These are phyloP conservation scores for Mnemiopsis leidyi DNA, from an alignment of 37 sponge, comb jelly and placozoan genomes.

Conservation along the genomic window DNA sequence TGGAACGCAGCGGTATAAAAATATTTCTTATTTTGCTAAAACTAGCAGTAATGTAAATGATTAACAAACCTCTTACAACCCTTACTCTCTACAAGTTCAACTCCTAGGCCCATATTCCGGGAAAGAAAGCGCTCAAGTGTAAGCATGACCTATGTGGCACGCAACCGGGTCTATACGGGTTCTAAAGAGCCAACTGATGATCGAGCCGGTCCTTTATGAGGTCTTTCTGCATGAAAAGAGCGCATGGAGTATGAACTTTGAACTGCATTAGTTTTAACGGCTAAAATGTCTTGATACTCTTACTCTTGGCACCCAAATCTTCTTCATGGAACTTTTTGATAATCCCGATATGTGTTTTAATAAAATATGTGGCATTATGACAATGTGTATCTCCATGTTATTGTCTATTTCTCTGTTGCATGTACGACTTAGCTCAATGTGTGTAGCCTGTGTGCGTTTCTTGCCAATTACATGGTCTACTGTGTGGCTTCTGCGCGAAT, in stretches of 20 bases:
- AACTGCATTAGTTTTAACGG: background rate
- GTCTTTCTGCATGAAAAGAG: background rate
- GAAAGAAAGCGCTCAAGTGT: background rate
- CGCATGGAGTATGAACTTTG: too few relatives aligned
- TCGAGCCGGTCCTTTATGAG: background rate
- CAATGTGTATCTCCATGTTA: too few relatives aligned
- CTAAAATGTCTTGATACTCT: background rate
- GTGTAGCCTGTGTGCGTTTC: background rate
- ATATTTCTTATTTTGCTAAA: too few relatives aligned
- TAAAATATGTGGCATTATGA: background rate
- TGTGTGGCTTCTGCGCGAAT: background rate
- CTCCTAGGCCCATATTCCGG: background rate
- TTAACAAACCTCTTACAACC: too few relatives aligned
- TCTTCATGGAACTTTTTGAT: background rate
- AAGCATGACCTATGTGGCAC: constrained; percentile 35
- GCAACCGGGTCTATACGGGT: background rate
- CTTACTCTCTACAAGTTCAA: background rate
- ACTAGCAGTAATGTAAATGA: too few relatives aligned
- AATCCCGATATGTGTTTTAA: background rate
- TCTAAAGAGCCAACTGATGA: background rate
- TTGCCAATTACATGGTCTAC: background rate
- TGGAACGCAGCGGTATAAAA: too few relatives aligned
- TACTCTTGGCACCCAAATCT: background rate
- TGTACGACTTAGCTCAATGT: background rate
- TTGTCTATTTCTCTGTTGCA: background rate